These are phyloP conservation scores for Gopherus evgoodei DNA, from an alignment of 2,113 vertebrate species.

Conservation along the genomic window DNA sequence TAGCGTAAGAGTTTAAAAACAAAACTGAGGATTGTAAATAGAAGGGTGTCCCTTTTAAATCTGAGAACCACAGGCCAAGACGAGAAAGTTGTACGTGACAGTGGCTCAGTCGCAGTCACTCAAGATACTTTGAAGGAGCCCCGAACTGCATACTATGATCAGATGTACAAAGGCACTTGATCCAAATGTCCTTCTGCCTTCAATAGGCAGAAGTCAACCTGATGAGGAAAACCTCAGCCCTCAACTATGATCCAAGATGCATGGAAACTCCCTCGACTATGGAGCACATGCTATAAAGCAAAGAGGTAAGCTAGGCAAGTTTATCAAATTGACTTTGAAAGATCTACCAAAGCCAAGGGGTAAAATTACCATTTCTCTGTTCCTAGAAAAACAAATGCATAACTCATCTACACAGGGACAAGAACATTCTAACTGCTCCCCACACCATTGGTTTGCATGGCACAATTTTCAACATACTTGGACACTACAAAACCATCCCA, in stretches of 20 bases:
- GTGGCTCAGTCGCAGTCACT: fast-evolving
- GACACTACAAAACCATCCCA: not conserved
- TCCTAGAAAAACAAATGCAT: not conserved
- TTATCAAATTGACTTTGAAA: not conserved
- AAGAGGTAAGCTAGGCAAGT: not conserved
- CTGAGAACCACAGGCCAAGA: not conserved
- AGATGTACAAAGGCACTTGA: not conserved
- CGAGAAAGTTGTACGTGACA: not conserved
- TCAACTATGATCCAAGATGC: not conserved
- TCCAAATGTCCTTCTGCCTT: not conserved
- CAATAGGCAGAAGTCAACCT: not conserved
- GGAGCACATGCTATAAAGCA: not conserved
- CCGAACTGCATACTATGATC: not conserved
- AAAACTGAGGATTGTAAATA: not conserved
- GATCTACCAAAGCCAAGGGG: not conserved
- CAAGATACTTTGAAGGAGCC: not conserved
- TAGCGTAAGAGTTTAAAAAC: not conserved
- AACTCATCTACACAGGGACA: fast-evolving
- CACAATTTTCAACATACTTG: not conserved
- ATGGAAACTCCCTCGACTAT: not conserved
- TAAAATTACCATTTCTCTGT: not conserved
- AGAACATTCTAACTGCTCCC: fast-evolving
- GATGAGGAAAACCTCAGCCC: not conserved
- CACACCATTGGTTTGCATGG: not conserved
- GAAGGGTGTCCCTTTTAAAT: not conserved